These are phyloP conservation scores for Metaphire vulgaris DNA, from an alignment of 1,140 invertebrate genomes.

Conservation along the genomic window DNA sequence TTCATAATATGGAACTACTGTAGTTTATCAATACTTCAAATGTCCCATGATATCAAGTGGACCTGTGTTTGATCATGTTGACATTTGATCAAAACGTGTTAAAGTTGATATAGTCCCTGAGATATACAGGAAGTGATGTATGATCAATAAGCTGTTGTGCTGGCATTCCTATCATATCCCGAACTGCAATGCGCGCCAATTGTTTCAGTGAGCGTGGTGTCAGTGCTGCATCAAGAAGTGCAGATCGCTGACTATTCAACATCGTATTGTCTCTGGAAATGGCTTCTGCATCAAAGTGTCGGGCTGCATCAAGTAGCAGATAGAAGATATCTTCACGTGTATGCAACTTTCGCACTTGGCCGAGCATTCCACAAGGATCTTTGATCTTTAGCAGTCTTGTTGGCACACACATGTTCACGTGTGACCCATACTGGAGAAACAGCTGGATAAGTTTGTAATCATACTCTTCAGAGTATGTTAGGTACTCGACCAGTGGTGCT, in stretches of 20 bases:
- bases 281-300: conserved; percentile 19
- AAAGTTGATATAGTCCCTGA: conserved; percentile 18
- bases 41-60: too few relatives aligned
- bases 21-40: too few relatives aligned
- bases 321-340: conserved; percentile 18
- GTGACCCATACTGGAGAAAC: conserved; percentile 65
- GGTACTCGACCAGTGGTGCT: conserved; percentile 72
- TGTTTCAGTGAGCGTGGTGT: conserved; percentile 18
- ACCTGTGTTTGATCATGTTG: too few relatives aligned
- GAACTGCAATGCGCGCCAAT: conserved; percentile 8
- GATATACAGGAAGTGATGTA: conserved; percentile 1
- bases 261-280: conserved; percentile 14
- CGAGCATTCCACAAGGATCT: conserved; percentile 14
- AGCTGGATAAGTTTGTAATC: conserved; percentile 63
- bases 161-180: background rate
- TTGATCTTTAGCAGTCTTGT: conserved; percentile 17
- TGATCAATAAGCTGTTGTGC: background rate
- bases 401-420: conserved; percentile 19
- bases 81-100: background rate
- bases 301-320: conserved; percentile 8
- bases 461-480: conserved; percentile 67
- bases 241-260: conserved; percentile 19
- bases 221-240: background rate
- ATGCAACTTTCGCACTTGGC: conserved; percentile 7
- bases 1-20: too few relatives aligned